Conservation (phyloP, 2,888 invertebrate genomes). For the Geotrupes spiniger region DNA sequence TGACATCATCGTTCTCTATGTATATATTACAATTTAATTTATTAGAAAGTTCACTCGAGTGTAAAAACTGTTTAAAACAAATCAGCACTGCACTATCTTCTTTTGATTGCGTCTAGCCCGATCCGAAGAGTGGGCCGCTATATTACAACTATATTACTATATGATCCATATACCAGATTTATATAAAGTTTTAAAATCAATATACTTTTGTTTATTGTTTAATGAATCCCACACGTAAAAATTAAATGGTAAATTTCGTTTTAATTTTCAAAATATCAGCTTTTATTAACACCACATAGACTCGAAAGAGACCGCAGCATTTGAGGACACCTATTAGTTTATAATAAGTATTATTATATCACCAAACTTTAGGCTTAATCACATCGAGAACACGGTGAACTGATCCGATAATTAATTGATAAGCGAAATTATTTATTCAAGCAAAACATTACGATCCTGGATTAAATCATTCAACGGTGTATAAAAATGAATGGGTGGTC, state of each 20-base stretch:
- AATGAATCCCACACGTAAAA: slow-evolving; percentile 44
- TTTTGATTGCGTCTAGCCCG: slow-evolving; percentile 40
- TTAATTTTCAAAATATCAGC: slow-evolving; percentile 22
- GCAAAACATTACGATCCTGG: slow-evolving; percentile 17
- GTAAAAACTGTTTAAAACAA: slow-evolving; percentile 40
- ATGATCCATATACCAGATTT: slow-evolving; percentile 46
- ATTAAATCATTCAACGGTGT: slow-evolving; percentile 5
- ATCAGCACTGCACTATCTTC: slow-evolving; percentile 46
- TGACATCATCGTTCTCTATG: slow-evolving; percentile 11
- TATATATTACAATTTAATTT: slow-evolving; percentile 43
- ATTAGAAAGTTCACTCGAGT: slow-evolving; percentile 42
- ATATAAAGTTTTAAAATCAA: slow-evolving; percentile 22
- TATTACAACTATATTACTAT: slow-evolving; percentile 30
- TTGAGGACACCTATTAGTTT: slow-evolving; percentile 16
- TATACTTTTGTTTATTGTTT: slow-evolving; percentile 27
- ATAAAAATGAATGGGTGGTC: slow-evolving; percentile 15
- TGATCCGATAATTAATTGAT: slow-evolving; percentile 16
- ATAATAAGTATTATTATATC: slow-evolving; percentile 6
- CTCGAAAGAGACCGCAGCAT: slow-evolving; percentile 25
- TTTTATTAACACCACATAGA: slow-evolving; percentile 32
- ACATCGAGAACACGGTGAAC: slow-evolving; percentile 27
- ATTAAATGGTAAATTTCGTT: slow-evolving; percentile 34
- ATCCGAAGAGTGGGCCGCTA: slow-evolving; percentile 49
- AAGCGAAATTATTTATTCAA: slow-evolving; percentile 17
- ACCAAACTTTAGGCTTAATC: slow-evolving; percentile 28